These are phyloP conservation scores for Cricetomys ansorgei DNA, from an alignment of 2,113 vertebrate species.

Conservation along the genomic window DNA sequence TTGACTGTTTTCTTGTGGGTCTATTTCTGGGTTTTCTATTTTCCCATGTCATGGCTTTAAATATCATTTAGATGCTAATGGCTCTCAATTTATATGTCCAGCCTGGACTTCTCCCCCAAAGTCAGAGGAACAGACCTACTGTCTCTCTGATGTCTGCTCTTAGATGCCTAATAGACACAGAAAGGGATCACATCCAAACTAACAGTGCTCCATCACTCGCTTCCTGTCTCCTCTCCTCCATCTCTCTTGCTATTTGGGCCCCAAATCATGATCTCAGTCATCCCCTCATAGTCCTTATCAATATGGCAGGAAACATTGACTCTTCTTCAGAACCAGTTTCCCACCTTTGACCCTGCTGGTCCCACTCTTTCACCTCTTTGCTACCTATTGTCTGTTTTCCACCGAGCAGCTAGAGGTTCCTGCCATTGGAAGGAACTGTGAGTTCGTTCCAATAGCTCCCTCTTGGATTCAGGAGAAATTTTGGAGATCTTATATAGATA, in stretches of 20 bases:
- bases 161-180: background rate
- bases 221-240: background rate
- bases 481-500: too few relatives aligned
- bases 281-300: background rate
- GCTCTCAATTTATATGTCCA: background rate
- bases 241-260: background rate
- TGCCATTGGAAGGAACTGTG: background rate
- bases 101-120: background rate
- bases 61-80: background rate
- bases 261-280: background rate
- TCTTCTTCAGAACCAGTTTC: background rate
- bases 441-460: background rate
- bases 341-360: background rate
- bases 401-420: background rate
- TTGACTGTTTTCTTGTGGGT: background rate
- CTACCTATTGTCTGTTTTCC: background rate
- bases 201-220: background rate
- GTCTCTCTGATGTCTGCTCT: background rate
- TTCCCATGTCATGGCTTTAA: background rate
- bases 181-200: background rate
- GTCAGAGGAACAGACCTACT: too few relatives aligned
- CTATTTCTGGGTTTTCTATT: conserved; percentile 12
- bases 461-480: background rate
- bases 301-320: background rate
- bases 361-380: background rate